Percentiles rank a stretch among this genome's conserved stretches.
Evolutionary conservation across 2,888 invertebrate species (phyloP).

Genomic region (Argyresthia goedartella): DNA sequence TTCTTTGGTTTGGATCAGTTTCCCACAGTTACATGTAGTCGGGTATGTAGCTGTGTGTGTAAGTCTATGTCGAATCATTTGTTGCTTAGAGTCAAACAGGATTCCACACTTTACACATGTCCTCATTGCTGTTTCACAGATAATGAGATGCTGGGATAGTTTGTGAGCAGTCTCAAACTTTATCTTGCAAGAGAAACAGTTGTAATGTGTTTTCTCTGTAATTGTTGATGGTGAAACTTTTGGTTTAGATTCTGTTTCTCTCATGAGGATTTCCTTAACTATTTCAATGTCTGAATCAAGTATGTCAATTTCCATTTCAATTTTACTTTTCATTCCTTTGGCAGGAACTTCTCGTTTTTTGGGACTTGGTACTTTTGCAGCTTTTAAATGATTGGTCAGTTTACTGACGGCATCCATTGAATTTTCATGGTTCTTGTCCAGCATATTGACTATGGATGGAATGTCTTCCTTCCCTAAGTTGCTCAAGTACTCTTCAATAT

Average conservation of each 20-base stretch:
- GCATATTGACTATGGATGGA: conserved; percentile 53
- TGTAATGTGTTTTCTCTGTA: conserved; percentile 23
- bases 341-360: conserved; percentile 33
- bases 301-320: conserved; percentile 51
- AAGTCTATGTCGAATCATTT: conserved; percentile 45
- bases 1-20: conserved; percentile 36
- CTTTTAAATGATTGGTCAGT: conserved; percentile 22
- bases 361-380: conserved; percentile 36
- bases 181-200: conserved; percentile 50
- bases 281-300: conserved; percentile 50
- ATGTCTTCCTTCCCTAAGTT: conserved; percentile 60
- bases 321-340: conserved; percentile 23
- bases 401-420: conserved; percentile 25
- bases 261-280: conserved; percentile 43
- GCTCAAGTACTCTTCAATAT: conserved; percentile 56
- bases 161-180: conserved; percentile 39
- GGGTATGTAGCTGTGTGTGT: conserved; percentile 26
- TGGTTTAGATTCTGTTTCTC: conserved; percentile 33
- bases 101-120: conserved; percentile 47
- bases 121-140: conserved; percentile 43
- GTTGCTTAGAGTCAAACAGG: conserved; percentile 47
- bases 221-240: conserved; percentile 15
- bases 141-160: conserved; percentile 45
- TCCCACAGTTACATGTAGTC: conserved; percentile 40
- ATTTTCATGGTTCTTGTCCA: conserved; percentile 44